Evolutionary conservation across 2,888 invertebrate species (phyloP).

Genomic region (Chrysolina oricalcia): DNA sequence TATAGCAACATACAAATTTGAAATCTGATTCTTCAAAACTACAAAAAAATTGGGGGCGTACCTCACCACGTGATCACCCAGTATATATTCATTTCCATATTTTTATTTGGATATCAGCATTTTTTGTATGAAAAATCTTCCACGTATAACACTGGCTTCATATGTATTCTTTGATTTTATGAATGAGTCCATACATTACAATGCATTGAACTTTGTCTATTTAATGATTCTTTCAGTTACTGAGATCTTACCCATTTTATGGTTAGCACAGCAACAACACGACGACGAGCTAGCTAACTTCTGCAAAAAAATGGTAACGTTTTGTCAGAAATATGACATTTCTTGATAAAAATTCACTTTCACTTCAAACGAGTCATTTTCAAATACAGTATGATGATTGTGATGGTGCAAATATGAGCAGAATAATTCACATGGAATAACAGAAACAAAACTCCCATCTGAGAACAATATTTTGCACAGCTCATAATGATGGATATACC

Average conservation of each 20-base stretch:
- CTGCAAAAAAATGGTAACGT: slow-evolving; percentile 18
- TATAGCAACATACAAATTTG: too few species aligned
- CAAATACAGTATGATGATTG: background rate
- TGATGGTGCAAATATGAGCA: background rate
- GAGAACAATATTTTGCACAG: background rate
- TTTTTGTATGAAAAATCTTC: background rate
- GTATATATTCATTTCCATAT: slow-evolving; percentile 20
- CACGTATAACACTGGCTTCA: background rate
- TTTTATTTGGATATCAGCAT: background rate
- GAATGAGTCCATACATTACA: too few species aligned
- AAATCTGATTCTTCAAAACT: too few species aligned
- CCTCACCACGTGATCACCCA: background rate
- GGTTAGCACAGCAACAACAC: slow-evolving; percentile 27
- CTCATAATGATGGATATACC: slow-evolving; percentile 7
- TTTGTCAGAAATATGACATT: too few species aligned
- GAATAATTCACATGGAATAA: background rate
- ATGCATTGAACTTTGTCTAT: too few species aligned
- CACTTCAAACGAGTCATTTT: too few species aligned
- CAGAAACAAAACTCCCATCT: background rate
- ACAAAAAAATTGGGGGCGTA: too few species aligned
- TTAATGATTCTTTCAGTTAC: background rate
- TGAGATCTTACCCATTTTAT: slow-evolving; percentile 20
- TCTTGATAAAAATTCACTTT: too few species aligned
- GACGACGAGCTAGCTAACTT: slow-evolving; percentile 7
- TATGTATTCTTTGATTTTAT: background rate